A percentile compares a stretch with the other conserved stretches of the same genome.
phyloP scores from a whole-genome alignment of 2,113 vertebrate species.

The Corythornis vintsioides region DNA sequence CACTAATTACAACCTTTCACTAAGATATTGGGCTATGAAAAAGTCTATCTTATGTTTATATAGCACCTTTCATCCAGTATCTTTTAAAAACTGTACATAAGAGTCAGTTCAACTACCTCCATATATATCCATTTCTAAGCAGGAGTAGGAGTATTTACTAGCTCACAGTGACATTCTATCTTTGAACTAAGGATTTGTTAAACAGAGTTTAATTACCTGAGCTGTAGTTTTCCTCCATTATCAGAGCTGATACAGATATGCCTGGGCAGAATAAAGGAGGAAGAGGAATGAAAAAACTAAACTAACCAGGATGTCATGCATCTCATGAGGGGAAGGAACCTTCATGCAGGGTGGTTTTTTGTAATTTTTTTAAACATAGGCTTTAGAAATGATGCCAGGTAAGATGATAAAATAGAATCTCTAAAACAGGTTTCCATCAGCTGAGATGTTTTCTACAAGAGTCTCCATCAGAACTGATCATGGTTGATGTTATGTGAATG shows the following conservation, averaged over 20 bases:
- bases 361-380: background rate
- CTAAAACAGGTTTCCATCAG: background rate
- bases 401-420: background rate
- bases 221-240: background rate
- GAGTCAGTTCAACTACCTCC: background rate
- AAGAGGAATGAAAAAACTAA: background rate
- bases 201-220: background rate
- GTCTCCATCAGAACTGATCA: background rate
- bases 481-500: background rate
- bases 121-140: background rate
- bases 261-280: background rate
- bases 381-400: background rate
- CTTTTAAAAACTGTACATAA: background rate
- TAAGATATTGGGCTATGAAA: conserved; percentile 12
- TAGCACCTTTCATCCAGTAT: background rate
- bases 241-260: background rate
- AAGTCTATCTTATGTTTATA: conserved; percentile 42
- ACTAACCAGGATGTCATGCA: background rate
- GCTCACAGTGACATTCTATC: background rate
- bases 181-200: background rate
- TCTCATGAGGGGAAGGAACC: background rate
- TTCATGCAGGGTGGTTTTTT: background rate
- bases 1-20: conserved; percentile 65
- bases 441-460: background rate
- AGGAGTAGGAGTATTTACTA: background rate